phyloP scores from a whole-genome alignment of 2,888 invertebrate species.

The Acanthosepion esculentum region DNA sequence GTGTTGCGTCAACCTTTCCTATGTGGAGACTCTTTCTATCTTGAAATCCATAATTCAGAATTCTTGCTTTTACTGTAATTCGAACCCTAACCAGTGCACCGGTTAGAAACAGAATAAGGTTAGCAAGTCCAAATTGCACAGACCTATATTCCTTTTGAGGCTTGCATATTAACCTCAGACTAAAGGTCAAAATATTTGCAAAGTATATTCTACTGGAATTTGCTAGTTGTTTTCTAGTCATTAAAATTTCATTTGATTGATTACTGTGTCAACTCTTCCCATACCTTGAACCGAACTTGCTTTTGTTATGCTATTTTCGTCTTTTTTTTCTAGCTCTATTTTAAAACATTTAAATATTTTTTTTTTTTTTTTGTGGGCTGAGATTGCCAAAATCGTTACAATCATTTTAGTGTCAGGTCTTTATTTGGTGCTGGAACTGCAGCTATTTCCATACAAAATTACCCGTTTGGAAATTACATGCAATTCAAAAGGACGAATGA shows the following conservation, averaged over 20 bases:
- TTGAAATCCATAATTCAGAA: not conserved
- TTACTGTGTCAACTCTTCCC: not conserved
- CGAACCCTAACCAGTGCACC: not conserved
- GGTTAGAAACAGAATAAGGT: not conserved
- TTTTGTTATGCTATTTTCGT: not conserved
- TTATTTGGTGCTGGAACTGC: not conserved
- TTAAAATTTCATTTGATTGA: not conserved
- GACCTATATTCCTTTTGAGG: not conserved
- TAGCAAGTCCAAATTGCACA: not conserved
- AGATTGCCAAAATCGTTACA: not conserved
- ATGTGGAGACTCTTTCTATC: not conserved
- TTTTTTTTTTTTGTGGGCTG: not conserved
- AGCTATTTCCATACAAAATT: not conserved
- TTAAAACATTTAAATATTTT: not conserved
- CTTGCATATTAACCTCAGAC: not conserved
- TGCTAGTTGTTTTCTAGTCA: not conserved
- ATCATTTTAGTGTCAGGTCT: not conserved
- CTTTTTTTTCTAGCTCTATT: not conserved
- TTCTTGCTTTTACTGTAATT: not conserved
- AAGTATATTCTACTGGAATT: not conserved
- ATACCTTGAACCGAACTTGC: not conserved
- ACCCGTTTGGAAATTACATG: not conserved
- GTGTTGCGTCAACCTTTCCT: not conserved
- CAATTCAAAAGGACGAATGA: not conserved
- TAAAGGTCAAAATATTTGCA: not conserved